Conservation (phyloP, 1,140 invertebrate species). For the Aporrectodea caliginosa region DNA sequence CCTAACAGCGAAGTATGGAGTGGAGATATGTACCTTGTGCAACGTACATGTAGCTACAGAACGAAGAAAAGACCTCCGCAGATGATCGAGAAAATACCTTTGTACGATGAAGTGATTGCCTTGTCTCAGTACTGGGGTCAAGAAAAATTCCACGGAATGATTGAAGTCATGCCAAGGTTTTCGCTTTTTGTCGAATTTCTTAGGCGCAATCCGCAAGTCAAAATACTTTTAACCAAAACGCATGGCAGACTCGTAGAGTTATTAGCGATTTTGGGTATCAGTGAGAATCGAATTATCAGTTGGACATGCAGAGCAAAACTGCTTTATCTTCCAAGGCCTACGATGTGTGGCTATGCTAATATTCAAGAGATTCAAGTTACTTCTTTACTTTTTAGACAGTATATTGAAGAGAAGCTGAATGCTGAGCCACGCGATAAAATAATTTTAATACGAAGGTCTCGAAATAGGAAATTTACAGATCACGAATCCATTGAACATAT, state of each 20-base stretch:
- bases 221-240: background rate
- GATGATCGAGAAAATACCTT: conserved; percentile 33
- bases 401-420: background rate
- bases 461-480: background rate
- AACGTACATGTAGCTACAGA: no score
- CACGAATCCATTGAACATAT: background rate
- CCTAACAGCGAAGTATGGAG: no score
- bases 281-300: background rate
- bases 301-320: conserved; percentile 12
- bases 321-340: conserved; percentile 5
- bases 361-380: conserved; percentile 6
- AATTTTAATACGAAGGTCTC: conserved; percentile 11
- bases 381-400: background rate
- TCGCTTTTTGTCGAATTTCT: conserved; percentile 21
- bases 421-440: background rate
- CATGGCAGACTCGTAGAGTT: conserved; percentile 3
- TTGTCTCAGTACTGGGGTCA: background rate
- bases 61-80: background rate
- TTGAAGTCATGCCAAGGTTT: conserved; percentile 17
- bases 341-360: conserved; percentile 9
- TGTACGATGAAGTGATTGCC: conserved; percentile 11
- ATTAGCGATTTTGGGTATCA: conserved; percentile 14
- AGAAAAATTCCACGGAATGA: conserved; percentile 11
- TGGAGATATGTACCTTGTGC: no score
- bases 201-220: background rate